A percentile compares a stretch with the other conserved stretches of the same genome.
Conservation (phyloP, 37 sponge, comb jelly and placozoan genomes). For the Agelas oroides region DNA sequence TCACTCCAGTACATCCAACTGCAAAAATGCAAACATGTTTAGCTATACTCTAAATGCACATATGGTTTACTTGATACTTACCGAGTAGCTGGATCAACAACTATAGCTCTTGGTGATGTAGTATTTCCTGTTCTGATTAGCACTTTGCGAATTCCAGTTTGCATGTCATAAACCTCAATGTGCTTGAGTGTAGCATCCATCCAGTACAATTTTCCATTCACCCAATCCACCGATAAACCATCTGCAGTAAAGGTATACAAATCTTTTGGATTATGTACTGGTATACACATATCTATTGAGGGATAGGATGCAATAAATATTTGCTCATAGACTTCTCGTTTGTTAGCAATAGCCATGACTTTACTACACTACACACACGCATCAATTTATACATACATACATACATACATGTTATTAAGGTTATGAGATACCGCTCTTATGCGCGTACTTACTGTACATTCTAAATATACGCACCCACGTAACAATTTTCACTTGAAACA, state of each 20-base stretch:
- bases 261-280: no score
- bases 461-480: no score
- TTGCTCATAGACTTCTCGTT: no score
- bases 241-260: not conserved
- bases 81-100: constrained; percentile 45
- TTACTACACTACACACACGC: no score
- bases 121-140: not conserved
- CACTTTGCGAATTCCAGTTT: not conserved
- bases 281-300: no score
- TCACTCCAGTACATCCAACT: constrained; percentile 84
- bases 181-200: not conserved
- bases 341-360: no score
- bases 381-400: no score
- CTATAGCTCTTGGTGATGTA: constrained; percentile 13
- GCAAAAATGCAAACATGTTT: not conserved
- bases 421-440: no score
- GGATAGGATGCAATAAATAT: no score
- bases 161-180: constrained; percentile 9
- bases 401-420: no score
- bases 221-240: constrained; percentile 34
- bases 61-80: not conserved
- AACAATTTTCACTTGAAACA: no score
- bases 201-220: constrained; percentile 37
- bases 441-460: no score
- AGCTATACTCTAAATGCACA: not conserved